These are phyloP conservation scores for Chaetogeoica ovagalla DNA, from an alignment of 2,888 invertebrate genomes.

Conservation along the genomic window DNA sequence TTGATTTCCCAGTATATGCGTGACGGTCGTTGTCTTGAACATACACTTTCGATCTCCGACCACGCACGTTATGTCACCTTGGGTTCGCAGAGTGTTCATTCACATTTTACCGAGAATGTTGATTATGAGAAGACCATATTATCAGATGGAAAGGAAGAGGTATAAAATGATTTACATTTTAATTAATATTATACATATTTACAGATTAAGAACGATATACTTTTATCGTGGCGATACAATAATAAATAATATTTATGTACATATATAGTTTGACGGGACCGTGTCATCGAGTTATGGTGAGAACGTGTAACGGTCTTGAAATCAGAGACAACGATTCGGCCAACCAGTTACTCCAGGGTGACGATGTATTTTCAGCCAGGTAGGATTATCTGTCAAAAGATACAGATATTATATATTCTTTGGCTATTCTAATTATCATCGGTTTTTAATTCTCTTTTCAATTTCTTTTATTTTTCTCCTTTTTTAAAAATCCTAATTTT, in stretches of 20 bases:
- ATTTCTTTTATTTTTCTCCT: no score
- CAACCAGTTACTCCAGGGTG: conserved; percentile 61
- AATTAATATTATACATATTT: neutral
- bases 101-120: conserved; percentile 92
- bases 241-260: neutral
- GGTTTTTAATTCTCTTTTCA: no score
- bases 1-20: conserved; percentile 73
- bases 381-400: neutral
- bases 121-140: conserved; percentile 82
- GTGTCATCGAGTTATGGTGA: conserved; percentile 70
- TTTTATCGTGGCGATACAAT: neutral
- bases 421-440: no score
- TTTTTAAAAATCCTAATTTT: no score
- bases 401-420: no score
- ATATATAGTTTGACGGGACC: conserved; percentile 57
- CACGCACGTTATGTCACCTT: conserved; percentile 96
- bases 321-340: conserved; percentile 66
- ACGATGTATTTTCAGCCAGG: conserved; percentile 57
- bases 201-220: no score
- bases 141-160: conserved; percentile 62
- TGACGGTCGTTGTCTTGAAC: conserved; percentile 94
- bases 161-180: conserved; percentile 26
- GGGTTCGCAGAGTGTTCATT: conserved; percentile 94
- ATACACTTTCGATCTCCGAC: conserved; percentile 97
- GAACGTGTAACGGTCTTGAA: conserved; percentile 78